These are phyloP conservation scores for Menidia beryllina DNA, from an alignment of 2,113 vertebrate genomes.

Conservation along the genomic window DNA sequence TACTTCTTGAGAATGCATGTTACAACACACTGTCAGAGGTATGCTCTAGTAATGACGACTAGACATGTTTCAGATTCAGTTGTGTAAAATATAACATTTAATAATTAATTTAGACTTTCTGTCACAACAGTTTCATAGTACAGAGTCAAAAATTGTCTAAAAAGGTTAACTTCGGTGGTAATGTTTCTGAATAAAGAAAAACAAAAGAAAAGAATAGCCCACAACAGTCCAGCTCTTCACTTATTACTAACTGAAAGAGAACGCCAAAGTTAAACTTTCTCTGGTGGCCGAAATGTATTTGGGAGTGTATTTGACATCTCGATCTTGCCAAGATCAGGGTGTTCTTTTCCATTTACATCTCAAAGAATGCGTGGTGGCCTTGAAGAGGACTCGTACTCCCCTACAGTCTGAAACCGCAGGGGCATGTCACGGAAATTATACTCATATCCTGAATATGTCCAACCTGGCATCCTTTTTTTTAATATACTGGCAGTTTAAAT, in stretches of 20 bases:
- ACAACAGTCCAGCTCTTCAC: neutral
- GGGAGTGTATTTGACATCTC: slow-evolving; percentile 43
- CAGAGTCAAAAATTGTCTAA: slow-evolving; percentile 25
- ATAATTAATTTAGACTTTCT: slow-evolving; percentile 34
- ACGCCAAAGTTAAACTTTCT: slow-evolving; percentile 23
- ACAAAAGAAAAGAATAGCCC: neutral
- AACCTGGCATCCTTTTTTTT: slow-evolving; percentile 28
- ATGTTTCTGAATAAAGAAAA: slow-evolving; percentile 20
- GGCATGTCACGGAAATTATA: slow-evolving; percentile 52
- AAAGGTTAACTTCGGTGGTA: slow-evolving; percentile 20
- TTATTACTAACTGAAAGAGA: slow-evolving; percentile 31
- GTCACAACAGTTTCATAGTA: slow-evolving; percentile 40
- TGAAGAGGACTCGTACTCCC: slow-evolving; percentile 80
- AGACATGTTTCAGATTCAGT: slow-evolving; percentile 33
- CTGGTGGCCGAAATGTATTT: slow-evolving; percentile 13
- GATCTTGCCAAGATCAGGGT: slow-evolving; percentile 81
- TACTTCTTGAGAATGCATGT: slow-evolving; percentile 34
- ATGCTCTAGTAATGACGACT: slow-evolving; percentile 34
- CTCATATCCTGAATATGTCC: slow-evolving; percentile 52
- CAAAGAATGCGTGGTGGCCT: slow-evolving; percentile 81
- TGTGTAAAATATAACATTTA: slow-evolving; percentile 34
- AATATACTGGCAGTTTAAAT: slow-evolving; percentile 29
- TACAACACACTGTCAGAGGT: slow-evolving; percentile 48
- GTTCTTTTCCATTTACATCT: slow-evolving; percentile 86
- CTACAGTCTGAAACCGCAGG: slow-evolving; percentile 17